Evolutionary conservation across 2,888 invertebrate species (phyloP).

Genomic region (Nineta flava): DNA sequence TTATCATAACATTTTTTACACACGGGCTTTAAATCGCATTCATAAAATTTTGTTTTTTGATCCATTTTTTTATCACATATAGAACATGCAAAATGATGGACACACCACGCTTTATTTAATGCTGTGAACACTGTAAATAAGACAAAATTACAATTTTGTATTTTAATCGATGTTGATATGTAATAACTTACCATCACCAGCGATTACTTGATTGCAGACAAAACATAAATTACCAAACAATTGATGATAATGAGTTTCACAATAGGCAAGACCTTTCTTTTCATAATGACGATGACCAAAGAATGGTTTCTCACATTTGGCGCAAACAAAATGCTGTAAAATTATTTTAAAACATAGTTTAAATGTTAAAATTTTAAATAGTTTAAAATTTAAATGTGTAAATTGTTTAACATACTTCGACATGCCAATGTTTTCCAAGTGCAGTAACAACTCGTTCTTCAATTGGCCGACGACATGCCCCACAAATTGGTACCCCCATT

Average conservation of each 20-base stretch:
- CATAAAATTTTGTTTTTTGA: constrained; percentile 96
- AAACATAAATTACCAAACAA: constrained; percentile 97
- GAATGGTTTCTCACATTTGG: constrained; percentile 99
- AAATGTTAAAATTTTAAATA: too few species aligned
- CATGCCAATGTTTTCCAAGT: constrained; percentile 96
- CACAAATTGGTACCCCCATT: constrained; percentile 99
- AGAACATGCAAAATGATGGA: constrained; percentile 95
- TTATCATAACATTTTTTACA: constrained; percentile 98
- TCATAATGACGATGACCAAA: constrained; percentile 98
- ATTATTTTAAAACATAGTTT: constrained; percentile 9
- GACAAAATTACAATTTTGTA: background rate
- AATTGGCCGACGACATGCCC: constrained; percentile 95
- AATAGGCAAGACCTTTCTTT: constrained; percentile 95
- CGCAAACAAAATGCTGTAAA: constrained; percentile 93
- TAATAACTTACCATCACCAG: constrained; percentile 74
- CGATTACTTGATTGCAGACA: constrained; percentile 96
- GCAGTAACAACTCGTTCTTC: constrained; percentile 98
- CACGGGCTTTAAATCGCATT: constrained; percentile 94
- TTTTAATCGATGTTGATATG: background rate
- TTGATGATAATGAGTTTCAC: constrained; percentile 98
- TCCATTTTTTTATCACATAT: constrained; percentile 93
- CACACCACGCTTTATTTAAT: constrained; percentile 98
- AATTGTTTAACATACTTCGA: constrained; percentile 58
- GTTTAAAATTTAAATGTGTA: too few species aligned
- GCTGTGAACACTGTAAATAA: constrained; percentile 77